These are phyloP conservation scores for Julus scanicus DNA, from an alignment of 2,888 invertebrate genomes.

Conservation along the genomic window DNA sequence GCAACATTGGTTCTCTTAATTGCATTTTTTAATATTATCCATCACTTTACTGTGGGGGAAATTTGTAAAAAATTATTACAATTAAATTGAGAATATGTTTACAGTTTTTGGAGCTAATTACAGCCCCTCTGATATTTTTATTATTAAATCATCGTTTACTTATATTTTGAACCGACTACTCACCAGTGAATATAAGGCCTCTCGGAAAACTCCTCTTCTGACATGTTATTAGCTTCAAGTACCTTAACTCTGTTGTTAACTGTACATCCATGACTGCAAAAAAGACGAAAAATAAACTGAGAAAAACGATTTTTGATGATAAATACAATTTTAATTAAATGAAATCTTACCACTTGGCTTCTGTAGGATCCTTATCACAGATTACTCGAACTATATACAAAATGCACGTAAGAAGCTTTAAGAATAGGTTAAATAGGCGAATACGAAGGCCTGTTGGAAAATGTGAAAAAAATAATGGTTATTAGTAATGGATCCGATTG, in stretches of 20 bases:
- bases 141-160: not conserved
- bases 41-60: too few relatives aligned
- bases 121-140: too few relatives aligned
- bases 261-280: conserved; percentile 81
- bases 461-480: not conserved
- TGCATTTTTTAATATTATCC: too few relatives aligned
- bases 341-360: conserved; percentile 82
- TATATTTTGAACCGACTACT: conserved; percentile 46
- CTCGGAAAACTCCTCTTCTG: conserved; percentile 92
- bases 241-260: conserved; percentile 86
- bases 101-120: too few relatives aligned
- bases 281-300: not conserved
- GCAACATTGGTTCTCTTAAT: not conserved
- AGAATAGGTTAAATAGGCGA: conserved; percentile 95
- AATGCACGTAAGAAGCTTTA: conserved; percentile 95
- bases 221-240: conserved; percentile 78
- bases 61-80: too few relatives aligned
- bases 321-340: not conserved
- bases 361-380: conserved; percentile 87
- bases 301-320: not conserved
- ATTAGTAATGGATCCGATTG: not conserved
- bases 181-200: conserved; percentile 91
- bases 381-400: conserved; percentile 94
- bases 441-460: conserved; percentile 88
- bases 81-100: too few relatives aligned